These are phyloP conservation scores for Elysia crispata DNA, from an alignment of 2,888 invertebrate species.

Conservation along the genomic window DNA sequence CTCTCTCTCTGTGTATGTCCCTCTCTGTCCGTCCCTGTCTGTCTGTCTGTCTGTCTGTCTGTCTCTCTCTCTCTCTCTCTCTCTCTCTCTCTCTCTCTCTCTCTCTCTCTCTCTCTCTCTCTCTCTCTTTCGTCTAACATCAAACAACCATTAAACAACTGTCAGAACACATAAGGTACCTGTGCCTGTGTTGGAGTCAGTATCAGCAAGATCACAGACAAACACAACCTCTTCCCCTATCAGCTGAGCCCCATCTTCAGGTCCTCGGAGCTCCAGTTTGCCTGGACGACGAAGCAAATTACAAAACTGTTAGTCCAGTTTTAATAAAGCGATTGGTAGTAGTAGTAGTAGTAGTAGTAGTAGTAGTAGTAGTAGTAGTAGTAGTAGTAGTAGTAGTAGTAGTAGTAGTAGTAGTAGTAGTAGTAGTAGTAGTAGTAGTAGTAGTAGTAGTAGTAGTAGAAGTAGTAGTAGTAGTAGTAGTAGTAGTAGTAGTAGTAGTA, in stretches of 20 bases:
- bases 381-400: slow-evolving; percentile 30
- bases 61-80: no score
- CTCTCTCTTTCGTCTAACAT: no score
- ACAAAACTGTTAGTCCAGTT: not conserved
- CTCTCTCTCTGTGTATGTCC: no score
- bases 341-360: not conserved
- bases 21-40: no score
- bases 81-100: no score
- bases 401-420: slow-evolving; percentile 30
- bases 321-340: not conserved
- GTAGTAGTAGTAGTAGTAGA: slow-evolving; percentile 39
- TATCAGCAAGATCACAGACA: slow-evolving; percentile 25
- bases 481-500: slow-evolving; percentile 46
- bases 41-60: no score
- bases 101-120: no score
- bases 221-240: slow-evolving; percentile 33
- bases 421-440: slow-evolving; percentile 41
- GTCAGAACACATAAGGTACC: slow-evolving; percentile 21
- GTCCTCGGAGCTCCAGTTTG: slow-evolving; percentile 22
- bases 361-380: slow-evolving; percentile 33
- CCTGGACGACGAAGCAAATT: not conserved
- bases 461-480: slow-evolving; percentile 32
- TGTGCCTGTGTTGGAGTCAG: not conserved
- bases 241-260: slow-evolving; percentile 33
- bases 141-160: no score